A percentile compares a stretch with the other conserved stretches of the same genome.
These are phyloP conservation scores for Pyrocoelia pectoralis DNA, from an alignment of 2,888 invertebrate species.

Conservation along the genomic window DNA sequence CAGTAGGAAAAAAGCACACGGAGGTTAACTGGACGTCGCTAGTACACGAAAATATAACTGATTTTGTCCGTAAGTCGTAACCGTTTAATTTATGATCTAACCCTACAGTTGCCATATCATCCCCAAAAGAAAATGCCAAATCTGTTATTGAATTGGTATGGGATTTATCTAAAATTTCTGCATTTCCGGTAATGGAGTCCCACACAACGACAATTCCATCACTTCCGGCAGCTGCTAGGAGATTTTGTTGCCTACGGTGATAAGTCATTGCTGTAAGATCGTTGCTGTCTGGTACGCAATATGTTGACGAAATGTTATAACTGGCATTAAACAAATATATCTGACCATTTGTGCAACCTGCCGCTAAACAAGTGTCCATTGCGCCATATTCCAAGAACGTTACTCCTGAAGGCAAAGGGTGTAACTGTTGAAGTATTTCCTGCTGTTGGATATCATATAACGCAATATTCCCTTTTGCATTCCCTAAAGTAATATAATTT, in stretches of 20 bases:
- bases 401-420: conserved; percentile 41
- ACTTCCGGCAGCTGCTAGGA: conserved; percentile 42
- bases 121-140: conserved; percentile 36
- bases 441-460: conserved; percentile 46
- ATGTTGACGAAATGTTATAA: conserved; percentile 33
- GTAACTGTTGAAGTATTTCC: conserved; percentile 35
- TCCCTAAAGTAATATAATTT: conserved; percentile 45
- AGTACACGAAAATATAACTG: conserved; percentile 33
- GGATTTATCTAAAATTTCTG: conserved; percentile 25
- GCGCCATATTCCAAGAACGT: conserved; percentile 47
- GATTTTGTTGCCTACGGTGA: conserved; percentile 35
- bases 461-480: conserved; percentile 45
- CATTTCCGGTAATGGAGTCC: conserved; percentile 37
- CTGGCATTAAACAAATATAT: conserved; percentile 41
- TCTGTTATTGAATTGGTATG: conserved; percentile 34
- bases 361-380: conserved; percentile 46
- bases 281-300: conserved; percentile 39
- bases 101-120: conserved; percentile 38
- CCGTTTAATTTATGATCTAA: conserved; percentile 39
- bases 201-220: conserved; percentile 45
- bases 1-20: conserved; percentile 40
- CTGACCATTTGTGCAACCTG: conserved; percentile 43
- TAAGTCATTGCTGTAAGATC: conserved; percentile 40
- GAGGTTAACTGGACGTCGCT: conserved; percentile 39
- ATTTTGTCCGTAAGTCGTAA: conserved; percentile 39